phyloP scores from a whole-genome alignment of 2,888 invertebrate genomes.

The Drosophila barbarae region DNA sequence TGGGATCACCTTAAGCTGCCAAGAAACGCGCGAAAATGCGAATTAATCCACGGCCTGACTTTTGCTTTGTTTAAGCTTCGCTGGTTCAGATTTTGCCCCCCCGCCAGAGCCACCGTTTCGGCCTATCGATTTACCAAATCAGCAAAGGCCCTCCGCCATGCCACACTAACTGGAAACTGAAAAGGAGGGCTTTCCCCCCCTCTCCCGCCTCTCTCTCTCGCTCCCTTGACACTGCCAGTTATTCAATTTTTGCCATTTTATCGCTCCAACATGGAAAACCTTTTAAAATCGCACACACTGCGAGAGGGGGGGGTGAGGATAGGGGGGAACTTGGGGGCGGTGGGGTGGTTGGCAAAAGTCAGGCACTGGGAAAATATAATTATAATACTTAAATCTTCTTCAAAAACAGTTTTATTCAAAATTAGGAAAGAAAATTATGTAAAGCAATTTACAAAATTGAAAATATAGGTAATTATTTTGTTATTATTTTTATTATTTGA shows the following conservation, averaged over 20 bases:
- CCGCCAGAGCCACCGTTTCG: background rate
- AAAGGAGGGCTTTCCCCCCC: constrained; percentile 2
- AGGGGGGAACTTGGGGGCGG: background rate
- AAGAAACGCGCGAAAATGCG: constrained; percentile 71
- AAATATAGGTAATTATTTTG: background rate
- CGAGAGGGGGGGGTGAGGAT: background rate
- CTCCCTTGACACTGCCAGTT: constrained; percentile 50
- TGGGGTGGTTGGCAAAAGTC: constrained; percentile 4
- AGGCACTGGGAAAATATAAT: constrained; percentile 1
- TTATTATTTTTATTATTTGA: no score
- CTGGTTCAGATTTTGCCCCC: constrained; percentile 45
- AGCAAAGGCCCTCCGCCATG: constrained; percentile 10
- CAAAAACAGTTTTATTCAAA: background rate
- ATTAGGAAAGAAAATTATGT: background rate
- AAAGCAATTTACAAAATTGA: no score
- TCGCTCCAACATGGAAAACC: constrained; percentile 67
- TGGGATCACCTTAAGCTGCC: constrained; percentile 44
- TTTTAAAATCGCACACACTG: constrained; percentile 59
- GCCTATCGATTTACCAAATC: constrained; percentile 39
- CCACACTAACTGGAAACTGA: background rate
- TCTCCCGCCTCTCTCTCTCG: background rate
- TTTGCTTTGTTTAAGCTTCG: constrained; percentile 60
- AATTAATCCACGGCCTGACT: constrained; percentile 53
- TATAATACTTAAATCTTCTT: no score
- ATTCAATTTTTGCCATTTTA: constrained; percentile 71